Evolutionary conservation across 2,113 vertebrate genomes (phyloP).

Genomic region (Mixornis gularis): DNA sequence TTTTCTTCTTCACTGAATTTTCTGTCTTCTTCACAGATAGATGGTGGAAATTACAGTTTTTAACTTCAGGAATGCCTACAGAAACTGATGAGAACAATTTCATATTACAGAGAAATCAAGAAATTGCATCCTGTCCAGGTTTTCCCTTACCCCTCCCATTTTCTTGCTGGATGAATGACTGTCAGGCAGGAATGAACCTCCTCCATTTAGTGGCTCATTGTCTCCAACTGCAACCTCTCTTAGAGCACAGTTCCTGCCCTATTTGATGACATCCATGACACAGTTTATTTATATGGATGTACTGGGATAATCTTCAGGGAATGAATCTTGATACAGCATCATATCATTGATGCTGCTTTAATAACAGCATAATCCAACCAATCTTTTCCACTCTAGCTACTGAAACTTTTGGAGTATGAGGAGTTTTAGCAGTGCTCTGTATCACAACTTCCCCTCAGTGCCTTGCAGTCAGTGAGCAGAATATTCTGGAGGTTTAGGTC

Average conservation of each 20-base stretch:
- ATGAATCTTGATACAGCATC: background rate
- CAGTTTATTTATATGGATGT: background rate
- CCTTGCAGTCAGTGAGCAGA: background rate
- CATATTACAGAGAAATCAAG: background rate
- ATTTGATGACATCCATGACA: background rate
- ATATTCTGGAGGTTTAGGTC: background rate
- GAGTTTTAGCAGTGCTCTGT: background rate
- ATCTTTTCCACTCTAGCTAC: background rate
- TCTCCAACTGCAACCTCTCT: background rate
- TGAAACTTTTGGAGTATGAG: background rate
- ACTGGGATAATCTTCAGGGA: background rate
- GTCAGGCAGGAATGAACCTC: background rate
- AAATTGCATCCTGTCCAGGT: background rate
- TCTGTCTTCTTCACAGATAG: background rate
- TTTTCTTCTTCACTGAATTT: background rate
- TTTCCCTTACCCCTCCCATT: background rate
- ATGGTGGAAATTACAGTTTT: background rate
- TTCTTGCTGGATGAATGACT: background rate
- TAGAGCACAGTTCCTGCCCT: background rate
- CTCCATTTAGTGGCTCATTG: background rate
- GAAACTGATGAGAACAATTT: background rate
- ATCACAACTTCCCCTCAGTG: background rate
- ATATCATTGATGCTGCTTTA: background rate
- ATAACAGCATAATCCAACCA: background rate
- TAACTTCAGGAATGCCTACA: background rate